phyloP scores from a whole-genome alignment of 2,113 vertebrate species.

The Hirundichthys speculiger region DNA sequence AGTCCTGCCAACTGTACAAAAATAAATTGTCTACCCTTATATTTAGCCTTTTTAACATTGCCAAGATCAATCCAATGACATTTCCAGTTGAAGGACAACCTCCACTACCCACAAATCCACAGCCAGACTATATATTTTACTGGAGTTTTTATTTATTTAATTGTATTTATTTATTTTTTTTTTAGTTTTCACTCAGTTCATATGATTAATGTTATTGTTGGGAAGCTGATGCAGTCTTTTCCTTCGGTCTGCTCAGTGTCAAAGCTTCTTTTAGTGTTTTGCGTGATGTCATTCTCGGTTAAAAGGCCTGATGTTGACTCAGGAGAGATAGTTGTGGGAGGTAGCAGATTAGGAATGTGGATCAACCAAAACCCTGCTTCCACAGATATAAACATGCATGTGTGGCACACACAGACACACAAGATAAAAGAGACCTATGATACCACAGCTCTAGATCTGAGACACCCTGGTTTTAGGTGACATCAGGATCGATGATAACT shows the following conservation, averaged over 20 bases:
- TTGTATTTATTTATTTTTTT: background rate
- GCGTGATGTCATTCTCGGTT: conserved; percentile 46
- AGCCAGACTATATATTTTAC: too few species aligned
- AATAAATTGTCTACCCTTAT: too few species aligned
- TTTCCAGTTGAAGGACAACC: too few species aligned
- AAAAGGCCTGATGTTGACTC: conserved; percentile 20
- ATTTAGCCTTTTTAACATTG: too few species aligned
- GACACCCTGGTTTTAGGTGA: conserved; percentile 5
- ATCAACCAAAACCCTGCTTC: conserved; percentile 20
- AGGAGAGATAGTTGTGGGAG: conserved; percentile 36
- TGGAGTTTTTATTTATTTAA: too few species aligned
- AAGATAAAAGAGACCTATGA: background rate
- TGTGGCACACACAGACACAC: background rate
- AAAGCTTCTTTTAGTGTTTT: conserved; percentile 35
- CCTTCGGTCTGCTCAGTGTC: conserved; percentile 55
- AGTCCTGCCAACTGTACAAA: too few species aligned
- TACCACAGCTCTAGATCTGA: conserved; percentile 2
- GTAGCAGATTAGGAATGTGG: conserved; percentile 40
- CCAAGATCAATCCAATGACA: too few species aligned
- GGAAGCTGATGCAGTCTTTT: conserved; percentile 13
- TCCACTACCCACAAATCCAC: too few species aligned
- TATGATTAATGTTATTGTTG: conserved; percentile 11
- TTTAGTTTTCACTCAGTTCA: background rate
- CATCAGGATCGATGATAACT: conserved; percentile 39
- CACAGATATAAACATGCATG: conserved; percentile 4